These are phyloP conservation scores for Rhinella marina DNA, from an alignment of 2,797 vertebrate genomes.

Conservation along the genomic window DNA sequence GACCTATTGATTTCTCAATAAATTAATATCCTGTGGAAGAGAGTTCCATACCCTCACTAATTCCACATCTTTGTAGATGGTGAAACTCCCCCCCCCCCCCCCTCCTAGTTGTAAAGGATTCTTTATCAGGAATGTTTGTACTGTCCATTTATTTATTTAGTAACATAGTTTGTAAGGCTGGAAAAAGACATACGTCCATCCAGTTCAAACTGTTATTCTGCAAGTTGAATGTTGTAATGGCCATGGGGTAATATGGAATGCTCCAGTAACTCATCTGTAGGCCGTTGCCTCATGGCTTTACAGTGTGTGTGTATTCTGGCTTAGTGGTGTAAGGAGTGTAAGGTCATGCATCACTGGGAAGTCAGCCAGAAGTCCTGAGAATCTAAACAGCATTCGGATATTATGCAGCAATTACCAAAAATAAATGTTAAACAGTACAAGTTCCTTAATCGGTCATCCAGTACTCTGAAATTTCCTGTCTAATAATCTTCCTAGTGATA, in stretches of 20 bases:
- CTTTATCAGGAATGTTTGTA: no score
- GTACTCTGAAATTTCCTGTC: neutral
- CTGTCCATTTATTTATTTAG: no score
- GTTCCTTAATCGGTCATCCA: neutral
- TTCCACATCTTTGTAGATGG: no score
- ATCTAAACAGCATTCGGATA: constrained; percentile 1
- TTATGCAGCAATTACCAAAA: neutral
- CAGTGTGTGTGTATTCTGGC: neutral
- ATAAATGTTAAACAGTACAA: neutral
- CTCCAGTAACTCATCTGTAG: neutral
- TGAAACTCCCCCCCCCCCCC: no score
- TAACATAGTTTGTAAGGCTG: no score
- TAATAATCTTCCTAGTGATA: neutral
- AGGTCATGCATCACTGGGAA: neutral
- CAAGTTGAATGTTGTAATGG: no score
- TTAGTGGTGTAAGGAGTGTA: neutral
- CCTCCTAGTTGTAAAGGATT: no score
- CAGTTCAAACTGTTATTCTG: no score
- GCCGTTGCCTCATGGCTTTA: neutral
- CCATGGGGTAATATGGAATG: neutral
- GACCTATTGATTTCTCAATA: no score
- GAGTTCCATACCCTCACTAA: no score
- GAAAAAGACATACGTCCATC: no score
- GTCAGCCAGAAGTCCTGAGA: constrained; percentile 19
- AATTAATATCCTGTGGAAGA: no score